Evolutionary conservation across 2,888 invertebrate genomes (phyloP), one percentile per base, ranked within the genome.

Genomic region (Yponomeuta evonymella): DNA sequence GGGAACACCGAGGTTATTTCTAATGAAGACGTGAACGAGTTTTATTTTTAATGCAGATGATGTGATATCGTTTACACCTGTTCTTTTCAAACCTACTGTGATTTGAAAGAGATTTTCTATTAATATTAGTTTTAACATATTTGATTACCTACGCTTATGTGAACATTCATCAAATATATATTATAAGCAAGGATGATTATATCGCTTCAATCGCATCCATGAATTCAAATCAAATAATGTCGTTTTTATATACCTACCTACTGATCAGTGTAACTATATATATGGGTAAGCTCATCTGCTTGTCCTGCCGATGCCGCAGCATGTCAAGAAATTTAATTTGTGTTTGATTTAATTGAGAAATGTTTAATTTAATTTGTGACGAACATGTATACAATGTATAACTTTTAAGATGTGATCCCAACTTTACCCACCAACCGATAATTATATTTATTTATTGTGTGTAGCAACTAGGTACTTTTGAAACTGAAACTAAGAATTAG

Each of bases 21-120:
- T 88, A 88, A 89, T 89, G 88, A 88, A 89, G 86, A 88, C 82
- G 80, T 86, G 85, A 78, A 87, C 81, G 75, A 84, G 80, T 85
- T 89, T 87, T 87, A 87, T 88, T 88, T 87, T 84, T 81, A 83
- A 88, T 86, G 78, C 80, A 78, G 73, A 78, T 74, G 77, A 86
- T 86, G 87, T 87, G 87, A 81, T 83, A 80, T 78, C 78, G 78
- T 83, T 85, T 81, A 83, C 89, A 90, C 89, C 88, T 89, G 86
- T 73, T 77, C 73, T 73, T 75, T 70, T 75, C 76, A 48, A 43
- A 12, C 23, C 23, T 15, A 15, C 51, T 12, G 51, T 58, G 6
- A 15, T 58, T 58, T 58, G 51, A 58, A 58, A 51, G 51, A 58
- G 51, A 58, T 58, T 58, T 58, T 58, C 51, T 15, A 58, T 58